These are phyloP conservation scores for Lineus longissimus DNA, from an alignment of 1,140 invertebrate species.

Conservation along the genomic window DNA sequence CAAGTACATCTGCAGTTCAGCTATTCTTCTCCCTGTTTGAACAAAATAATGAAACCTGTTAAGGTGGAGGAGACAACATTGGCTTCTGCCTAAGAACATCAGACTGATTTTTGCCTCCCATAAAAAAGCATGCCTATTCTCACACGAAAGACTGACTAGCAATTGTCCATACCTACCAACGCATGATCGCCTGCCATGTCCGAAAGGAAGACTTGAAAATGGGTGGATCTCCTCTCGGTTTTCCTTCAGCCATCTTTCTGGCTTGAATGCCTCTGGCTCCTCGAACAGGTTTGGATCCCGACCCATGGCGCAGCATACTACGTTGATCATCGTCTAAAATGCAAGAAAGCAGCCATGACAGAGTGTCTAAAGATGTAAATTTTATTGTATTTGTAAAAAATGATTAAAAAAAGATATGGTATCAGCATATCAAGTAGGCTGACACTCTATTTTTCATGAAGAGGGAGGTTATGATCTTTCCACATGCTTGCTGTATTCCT, in stretches of 20 bases:
- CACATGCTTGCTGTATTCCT: too few species aligned
- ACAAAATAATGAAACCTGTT: conserved; percentile 13
- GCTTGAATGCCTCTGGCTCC: neutral
- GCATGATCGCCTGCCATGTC: conserved; percentile 34
- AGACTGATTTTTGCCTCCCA: too few species aligned
- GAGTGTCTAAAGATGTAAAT: too few species aligned
- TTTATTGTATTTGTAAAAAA: too few species aligned
- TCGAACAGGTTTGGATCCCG: conserved; percentile 5
- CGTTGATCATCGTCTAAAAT: conserved; percentile 1
- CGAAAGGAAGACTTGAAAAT: conserved; percentile 36
- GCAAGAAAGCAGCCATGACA: neutral
- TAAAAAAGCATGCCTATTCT: too few species aligned
- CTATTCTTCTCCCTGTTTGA: conserved; percentile 32
- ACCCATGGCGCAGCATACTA: conserved; percentile 2
- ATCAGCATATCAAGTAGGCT: too few species aligned
- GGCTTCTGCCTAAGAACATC: neutral
- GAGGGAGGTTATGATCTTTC: too few species aligned
- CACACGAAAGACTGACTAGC: too few species aligned
- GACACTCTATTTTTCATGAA: too few species aligned
- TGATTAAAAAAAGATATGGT: too few species aligned
- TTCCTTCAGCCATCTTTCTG: conserved; percentile 4
- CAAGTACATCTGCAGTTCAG: conserved; percentile 33
- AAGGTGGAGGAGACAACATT: neutral
- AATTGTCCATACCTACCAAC: conserved; percentile 30
- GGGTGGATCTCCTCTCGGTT: conserved; percentile 25